These are phyloP conservation scores for Lepidotrigona ventralis DNA, from an alignment of 1,140 invertebrate genomes.

Conservation along the genomic window DNA sequence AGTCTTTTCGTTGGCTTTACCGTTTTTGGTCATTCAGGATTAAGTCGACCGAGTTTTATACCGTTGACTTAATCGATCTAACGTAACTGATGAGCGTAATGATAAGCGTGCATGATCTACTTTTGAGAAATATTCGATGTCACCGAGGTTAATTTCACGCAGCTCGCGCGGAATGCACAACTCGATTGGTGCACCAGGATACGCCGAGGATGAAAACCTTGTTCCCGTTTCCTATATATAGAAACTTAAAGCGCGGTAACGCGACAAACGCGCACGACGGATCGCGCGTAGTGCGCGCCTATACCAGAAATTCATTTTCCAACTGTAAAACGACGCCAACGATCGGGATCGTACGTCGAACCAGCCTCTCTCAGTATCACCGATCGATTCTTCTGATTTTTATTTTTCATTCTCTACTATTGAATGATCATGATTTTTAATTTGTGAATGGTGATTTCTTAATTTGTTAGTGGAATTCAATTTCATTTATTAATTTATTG, in stretches of 20 bases:
- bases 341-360: neutral
- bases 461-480: no score
- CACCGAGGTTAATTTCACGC: slow-evolving; percentile 5
- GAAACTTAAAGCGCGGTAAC: slow-evolving; percentile 46
- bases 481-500: no score
- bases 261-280: slow-evolving; percentile 39
- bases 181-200: slow-evolving; percentile 48
- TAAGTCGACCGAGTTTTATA: neutral
- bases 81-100: no score
- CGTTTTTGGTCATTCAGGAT: no score
- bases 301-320: slow-evolving; percentile 39
- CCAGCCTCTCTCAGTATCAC: neutral
- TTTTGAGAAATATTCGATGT: slow-evolving; percentile 1
- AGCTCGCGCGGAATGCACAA: slow-evolving; percentile 27
- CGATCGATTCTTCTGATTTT: neutral
- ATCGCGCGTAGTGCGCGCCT: slow-evolving; percentile 7
- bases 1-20: neutral
- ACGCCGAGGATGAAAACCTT: slow-evolving; percentile 66
- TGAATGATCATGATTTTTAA: neutral
- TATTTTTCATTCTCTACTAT: neutral
- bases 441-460: no score
- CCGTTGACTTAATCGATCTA: neutral
- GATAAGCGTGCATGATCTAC: neutral
- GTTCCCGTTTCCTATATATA: slow-evolving; percentile 72
- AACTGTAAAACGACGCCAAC: neutral